These are phyloP conservation scores for Schizaphis graminum DNA, from an alignment of 2,888 invertebrate genomes.

Conservation along the genomic window DNA sequence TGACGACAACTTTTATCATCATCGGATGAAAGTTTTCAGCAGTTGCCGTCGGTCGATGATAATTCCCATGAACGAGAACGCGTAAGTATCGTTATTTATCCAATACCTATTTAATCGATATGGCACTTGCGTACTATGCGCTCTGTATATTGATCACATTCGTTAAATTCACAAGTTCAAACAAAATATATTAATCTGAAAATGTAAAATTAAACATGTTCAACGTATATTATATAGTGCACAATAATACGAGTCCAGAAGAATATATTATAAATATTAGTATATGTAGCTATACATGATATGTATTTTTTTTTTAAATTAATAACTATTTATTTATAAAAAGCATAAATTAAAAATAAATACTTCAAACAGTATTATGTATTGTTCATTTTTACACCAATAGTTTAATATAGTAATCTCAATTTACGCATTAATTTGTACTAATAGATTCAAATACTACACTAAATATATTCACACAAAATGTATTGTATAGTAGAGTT, in stretches of 20 bases:
- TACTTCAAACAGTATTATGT: no score
- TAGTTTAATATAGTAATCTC: not conserved
- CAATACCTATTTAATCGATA: not conserved
- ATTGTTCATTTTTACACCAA: not conserved
- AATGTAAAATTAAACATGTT: not conserved
- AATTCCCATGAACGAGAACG: slow-evolving; percentile 21
- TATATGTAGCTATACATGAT: not conserved
- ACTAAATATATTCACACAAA: not conserved
- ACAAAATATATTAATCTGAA: not conserved
- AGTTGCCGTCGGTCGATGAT: slow-evolving; percentile 35
- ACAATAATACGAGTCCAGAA: not conserved
- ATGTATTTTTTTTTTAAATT: no score
- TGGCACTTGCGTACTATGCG: not conserved
- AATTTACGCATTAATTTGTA: not conserved
- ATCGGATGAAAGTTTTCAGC: slow-evolving; percentile 50
- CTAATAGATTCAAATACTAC: not conserved
- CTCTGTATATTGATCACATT: not conserved
- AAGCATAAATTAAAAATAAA: no score
- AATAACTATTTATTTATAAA: no score
- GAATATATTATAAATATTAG: not conserved
- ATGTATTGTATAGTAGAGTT: not conserved
- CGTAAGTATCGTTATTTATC: not conserved
- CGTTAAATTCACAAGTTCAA: not conserved
- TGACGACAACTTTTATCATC: slow-evolving; percentile 64
- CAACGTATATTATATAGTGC: no score